Percentiles rank a stretch among this genome's conserved stretches.
Evolutionary conservation across 2,113 vertebrate genomes (phyloP).

Genomic region (Phoenicopterus ruber): DNA sequence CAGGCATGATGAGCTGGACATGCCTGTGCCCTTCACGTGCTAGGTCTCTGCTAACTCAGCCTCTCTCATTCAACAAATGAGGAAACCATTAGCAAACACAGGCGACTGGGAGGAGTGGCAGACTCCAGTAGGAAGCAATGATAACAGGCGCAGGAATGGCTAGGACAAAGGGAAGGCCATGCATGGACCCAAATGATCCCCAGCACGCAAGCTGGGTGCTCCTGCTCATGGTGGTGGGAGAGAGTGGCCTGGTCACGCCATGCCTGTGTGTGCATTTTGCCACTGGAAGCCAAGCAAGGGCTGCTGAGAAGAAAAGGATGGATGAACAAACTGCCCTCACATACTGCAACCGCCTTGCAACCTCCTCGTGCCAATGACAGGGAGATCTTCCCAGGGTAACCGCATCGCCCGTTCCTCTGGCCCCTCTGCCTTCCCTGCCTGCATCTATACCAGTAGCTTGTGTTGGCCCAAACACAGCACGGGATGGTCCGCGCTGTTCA

Average conservation of each 20-base stretch:
- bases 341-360: background rate
- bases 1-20: accelerated
- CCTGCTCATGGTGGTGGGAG: background rate
- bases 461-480: background rate
- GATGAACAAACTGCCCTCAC: background rate
- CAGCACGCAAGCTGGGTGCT: background rate
- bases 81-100: background rate
- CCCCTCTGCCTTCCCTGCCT: background rate
- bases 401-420: accelerated
- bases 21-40: accelerated
- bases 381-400: background rate
- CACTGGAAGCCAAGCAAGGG: background rate
- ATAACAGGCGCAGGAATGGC: background rate
- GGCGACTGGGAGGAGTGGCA: background rate
- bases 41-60: background rate
- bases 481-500: background rate
- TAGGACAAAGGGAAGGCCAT: background rate
- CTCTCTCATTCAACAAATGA: background rate
- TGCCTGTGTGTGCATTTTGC: background rate
- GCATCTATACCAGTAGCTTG: background rate
- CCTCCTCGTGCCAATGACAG: background rate
- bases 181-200: background rate
- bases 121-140: background rate
- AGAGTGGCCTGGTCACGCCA: accelerated
- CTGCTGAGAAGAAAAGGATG: background rate